Percentiles rank a stretch among this genome's conserved stretches.
Conservation (phyloP, 2,113 vertebrate genomes). For the Hemichromis elongatus region DNA sequence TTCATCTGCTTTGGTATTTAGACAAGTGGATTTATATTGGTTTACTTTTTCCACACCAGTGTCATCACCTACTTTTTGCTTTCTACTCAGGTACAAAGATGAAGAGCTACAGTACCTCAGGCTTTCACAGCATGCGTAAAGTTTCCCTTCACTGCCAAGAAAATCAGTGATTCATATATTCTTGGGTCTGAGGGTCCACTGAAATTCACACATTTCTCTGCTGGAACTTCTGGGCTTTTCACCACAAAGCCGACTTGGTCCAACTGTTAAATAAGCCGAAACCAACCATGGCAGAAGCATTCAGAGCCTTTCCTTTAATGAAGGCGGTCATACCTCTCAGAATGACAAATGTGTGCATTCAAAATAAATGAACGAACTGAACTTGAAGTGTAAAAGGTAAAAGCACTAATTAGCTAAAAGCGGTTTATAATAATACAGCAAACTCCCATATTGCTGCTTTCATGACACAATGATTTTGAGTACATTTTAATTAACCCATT, state of each 20-base stretch:
- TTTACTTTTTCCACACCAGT: not conserved
- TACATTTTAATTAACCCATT: not conserved
- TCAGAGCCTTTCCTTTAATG: not conserved
- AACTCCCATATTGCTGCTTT: not conserved
- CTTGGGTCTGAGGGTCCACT: not conserved
- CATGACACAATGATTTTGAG: not conserved
- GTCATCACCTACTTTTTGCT: slow-evolving; percentile 12
- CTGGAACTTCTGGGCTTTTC: not conserved
- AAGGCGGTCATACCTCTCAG: not conserved
- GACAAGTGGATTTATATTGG: slow-evolving; percentile 17
- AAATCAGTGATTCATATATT: not conserved
- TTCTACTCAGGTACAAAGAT: not conserved
- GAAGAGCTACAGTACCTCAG: not conserved
- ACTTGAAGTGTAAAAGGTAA: not conserved
- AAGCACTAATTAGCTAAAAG: not conserved
- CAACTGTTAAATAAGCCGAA: not conserved
- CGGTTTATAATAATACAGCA: not conserved
- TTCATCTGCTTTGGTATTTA: slow-evolving; percentile 1
- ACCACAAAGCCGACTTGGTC: not conserved
- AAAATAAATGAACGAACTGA: not conserved
- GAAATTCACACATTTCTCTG: slow-evolving; percentile 22
- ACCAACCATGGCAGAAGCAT: not conserved
- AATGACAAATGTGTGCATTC: not conserved
- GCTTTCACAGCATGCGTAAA: not conserved
- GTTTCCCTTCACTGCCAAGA: slow-evolving; percentile 11